Conservation (phyloP, 2,113 vertebrate genomes). For the Ranitomeya variabilis region DNA sequence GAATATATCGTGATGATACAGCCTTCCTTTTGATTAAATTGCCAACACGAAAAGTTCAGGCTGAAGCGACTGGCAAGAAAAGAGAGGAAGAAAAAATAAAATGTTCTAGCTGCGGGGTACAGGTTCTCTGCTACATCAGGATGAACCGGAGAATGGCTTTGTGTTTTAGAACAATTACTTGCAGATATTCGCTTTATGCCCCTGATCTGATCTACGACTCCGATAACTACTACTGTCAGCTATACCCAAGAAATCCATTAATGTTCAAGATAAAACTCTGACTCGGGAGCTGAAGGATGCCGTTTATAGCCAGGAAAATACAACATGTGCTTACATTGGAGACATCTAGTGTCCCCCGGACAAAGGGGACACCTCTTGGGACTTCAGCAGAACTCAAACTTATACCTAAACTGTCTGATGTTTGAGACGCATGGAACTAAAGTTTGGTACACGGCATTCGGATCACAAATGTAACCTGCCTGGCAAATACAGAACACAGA, state of each 20-base stretch:
- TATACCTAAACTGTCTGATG: not conserved
- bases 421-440: too few relatives aligned
- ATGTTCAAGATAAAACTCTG: not conserved
- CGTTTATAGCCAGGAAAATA: not conserved
- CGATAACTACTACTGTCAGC: not conserved
- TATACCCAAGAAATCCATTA: not conserved
- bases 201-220: not conserved
- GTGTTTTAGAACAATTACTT: constrained; percentile 23
- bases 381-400: not conserved
- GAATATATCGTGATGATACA: constrained; percentile 49
- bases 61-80: constrained; percentile 28
- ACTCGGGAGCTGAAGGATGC: not conserved
- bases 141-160: not conserved
- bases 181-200: constrained; percentile 15
- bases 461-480: not conserved
- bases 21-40: constrained; percentile 55
- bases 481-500: not conserved
- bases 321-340: not conserved
- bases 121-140: constrained; percentile 20
- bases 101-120: constrained; percentile 27
- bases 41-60: constrained; percentile 44
- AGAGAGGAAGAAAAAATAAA: constrained; percentile 19
- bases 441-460: not conserved
- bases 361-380: not conserved
- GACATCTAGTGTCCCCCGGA: not conserved